Conservation (phyloP, 2,113 vertebrate genomes). For the Lasiurus borealis region DNA sequence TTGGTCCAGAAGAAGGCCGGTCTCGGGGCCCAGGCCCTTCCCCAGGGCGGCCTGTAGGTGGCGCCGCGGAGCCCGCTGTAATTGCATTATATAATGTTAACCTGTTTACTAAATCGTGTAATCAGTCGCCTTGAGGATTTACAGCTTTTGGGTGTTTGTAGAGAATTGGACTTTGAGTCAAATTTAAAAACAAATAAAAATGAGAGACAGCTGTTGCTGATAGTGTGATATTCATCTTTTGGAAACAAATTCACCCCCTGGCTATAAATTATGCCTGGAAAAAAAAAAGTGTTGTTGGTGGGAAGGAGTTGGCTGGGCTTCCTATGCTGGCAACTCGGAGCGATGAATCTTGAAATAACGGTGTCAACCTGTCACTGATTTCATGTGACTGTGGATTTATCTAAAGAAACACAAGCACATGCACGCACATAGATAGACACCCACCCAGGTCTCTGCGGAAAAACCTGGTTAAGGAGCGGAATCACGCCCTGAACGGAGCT, state of each 20-base stretch:
- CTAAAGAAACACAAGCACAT: constrained; percentile 67
- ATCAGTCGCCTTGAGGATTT: constrained; percentile 81
- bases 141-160: constrained; percentile 78
- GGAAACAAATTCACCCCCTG: constrained; percentile 82
- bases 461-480: constrained; percentile 16
- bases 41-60: constrained; percentile 83
- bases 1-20: background rate
- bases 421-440: background rate
- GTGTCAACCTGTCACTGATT: constrained; percentile 83
- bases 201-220: constrained; percentile 83
- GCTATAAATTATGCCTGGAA: constrained; percentile 83
- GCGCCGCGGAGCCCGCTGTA: constrained; percentile 79
- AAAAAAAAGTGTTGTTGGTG: constrained; percentile 70
- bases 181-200: constrained; percentile 82
- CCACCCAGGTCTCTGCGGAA: background rate
- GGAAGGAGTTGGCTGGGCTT: constrained; percentile 79
- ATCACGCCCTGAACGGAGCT: background rate
- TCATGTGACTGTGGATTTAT: constrained; percentile 82
- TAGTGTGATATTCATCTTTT: constrained; percentile 81
- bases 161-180: constrained; percentile 81
- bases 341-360: constrained; percentile 82
- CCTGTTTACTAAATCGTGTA: constrained; percentile 81
- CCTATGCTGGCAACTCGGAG: constrained; percentile 73
- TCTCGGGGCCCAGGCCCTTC: background rate
- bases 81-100: constrained; percentile 74